Evolutionary conservation across 2,113 vertebrate genomes (phyloP), one percentile per base, ranked within the genome.

Genomic region (Mesitornis unicolor): DNA sequence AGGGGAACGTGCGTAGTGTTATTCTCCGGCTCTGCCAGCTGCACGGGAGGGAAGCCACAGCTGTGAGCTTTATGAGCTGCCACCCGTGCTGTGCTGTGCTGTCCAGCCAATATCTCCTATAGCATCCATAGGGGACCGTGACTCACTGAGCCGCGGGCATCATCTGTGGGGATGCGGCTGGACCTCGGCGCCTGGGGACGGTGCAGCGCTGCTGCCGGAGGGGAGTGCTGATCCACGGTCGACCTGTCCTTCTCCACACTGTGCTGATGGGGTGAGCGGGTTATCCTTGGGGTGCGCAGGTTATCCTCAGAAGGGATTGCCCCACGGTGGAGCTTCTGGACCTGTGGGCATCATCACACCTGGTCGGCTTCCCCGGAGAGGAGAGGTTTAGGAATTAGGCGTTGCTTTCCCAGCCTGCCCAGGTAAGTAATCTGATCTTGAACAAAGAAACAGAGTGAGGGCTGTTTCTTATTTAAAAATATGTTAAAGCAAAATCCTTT

Each of bases 351-450:
- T 87, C 31, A 31, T 78, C 69, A 33, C 65, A 73, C 45, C 59
- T 85, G 70, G 59, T 35, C 2, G 4, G 25, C 69, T 90, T 81
- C 77, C 65, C 63, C 19, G 43, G 40, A 54, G 45, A 29, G n/a
- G 22, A 40, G 67, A 76, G 45, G 25, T 40, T 87, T 0, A 1
- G 78, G 82, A 90, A 91, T 16, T 70, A 69, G 54, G 35, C 89
- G 45, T 57, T 84, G 61, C 35, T 91, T 94, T 84, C 50, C 40
- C 63, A 57, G 17, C 57, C 64, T 29, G 4, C 83, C n/a, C 82
- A 73, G 73, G 89, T 97, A 89, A 95, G 95, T 75, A 81, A 77
- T 31, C 68, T 61, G n/a, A 90, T 96, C 8, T 76, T 92, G 29
- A 83, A 70, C 77, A 91, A 45, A 85, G 53, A 77, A 59, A 25